Conservation (phyloP, 37 sponge, comb jelly and placozoan genomes). For the Ephydatia muelleri region DNA sequence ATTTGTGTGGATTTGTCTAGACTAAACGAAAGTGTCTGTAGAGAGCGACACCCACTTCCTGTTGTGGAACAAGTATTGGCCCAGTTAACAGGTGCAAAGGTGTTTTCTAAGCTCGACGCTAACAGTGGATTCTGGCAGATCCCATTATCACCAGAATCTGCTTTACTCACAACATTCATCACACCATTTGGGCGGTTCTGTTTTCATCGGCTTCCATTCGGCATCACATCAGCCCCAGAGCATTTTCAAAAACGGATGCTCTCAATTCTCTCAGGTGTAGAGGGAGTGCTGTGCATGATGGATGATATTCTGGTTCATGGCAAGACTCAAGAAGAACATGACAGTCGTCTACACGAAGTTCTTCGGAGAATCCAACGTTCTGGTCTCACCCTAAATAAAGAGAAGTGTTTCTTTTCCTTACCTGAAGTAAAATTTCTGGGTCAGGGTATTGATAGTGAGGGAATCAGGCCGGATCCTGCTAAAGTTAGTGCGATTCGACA, state of each 20-base stretch:
- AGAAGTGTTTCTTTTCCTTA: constrained; percentile 31
- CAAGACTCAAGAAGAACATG: constrained; percentile 42
- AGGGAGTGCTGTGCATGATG: constrained; percentile 36
- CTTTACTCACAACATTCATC: constrained; percentile 57
- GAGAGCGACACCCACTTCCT: constrained; percentile 49
- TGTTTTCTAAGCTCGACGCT: constrained; percentile 57
- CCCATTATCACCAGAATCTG: constrained; percentile 24
- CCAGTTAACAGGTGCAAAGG: constrained; percentile 25
- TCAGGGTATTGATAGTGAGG: constrained; percentile 12
- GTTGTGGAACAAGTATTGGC: constrained; percentile 57
- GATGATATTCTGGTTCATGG: constrained; percentile 43
- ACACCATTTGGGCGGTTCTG: constrained; percentile 57
- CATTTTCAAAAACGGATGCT: constrained; percentile 43
- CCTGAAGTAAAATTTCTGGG: constrained; percentile 21
- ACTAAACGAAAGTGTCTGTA: constrained; percentile 48
- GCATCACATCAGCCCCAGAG: constrained; percentile 54
- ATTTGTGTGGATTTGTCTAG: constrained; percentile 55
- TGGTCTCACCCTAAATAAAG: constrained; percentile 36
- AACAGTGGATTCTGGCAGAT: constrained; percentile 64
- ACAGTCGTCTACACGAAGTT: constrained; percentile 36
- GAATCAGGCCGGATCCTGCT: constrained; percentile 57
- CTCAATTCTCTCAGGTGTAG: constrained; percentile 13
- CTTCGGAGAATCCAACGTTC: constrained; percentile 9
- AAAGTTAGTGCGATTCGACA: constrained; percentile 15
- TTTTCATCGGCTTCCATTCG: constrained; percentile 48